Base-by-base conservation (phyloP, 2,113 vertebrate species). In the Bungarus multicinctus region DNA sequence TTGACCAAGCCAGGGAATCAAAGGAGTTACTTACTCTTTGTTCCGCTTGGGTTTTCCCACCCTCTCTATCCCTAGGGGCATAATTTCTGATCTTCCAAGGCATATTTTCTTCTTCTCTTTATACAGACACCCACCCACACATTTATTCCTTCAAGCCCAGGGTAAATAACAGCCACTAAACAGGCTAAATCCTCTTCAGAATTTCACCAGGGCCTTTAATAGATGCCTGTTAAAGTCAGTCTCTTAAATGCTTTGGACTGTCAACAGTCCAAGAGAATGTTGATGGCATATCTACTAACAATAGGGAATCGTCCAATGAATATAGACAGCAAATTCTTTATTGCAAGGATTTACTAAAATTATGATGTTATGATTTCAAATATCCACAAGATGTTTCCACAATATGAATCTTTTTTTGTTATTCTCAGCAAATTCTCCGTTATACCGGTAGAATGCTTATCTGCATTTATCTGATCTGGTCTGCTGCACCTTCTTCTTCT, bases 1-100 rank as follows among this genome's bases (percentile, higher is more conserved):
- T 85, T 55, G 11, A 54, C 39, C 54, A 60, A 86, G 74, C 74
- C 53, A 27, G 55, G 88, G 30, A 52, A 60, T 90, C 92, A 93
- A 90, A 93, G 45, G 53, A 60, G 85, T 60, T 85, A 55, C 81
- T 93, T 85, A 89, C 43, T 52, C 12, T 52, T 92, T 58, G 64
- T 89, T 39, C 27, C 45, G 25, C 43, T 91, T 50, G 85, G 53
- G 18, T 22, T 45, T 30, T 50, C 27, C 23, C 3, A 88, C 53
- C 45, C 27, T 53, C 23, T 55, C 52, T 55, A 30, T n/a, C 39
- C 39, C 69, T 69, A 16, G 52, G 53, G 88, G 50, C 30, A 39
- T 89, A 85, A 50, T 89, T 18, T 30, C 88, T 54, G 39, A 11
- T 54, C 85, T 85, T 85, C 52, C 47, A 50, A 52, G 39, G 20